These are phyloP conservation scores for Gallinago paraguaiae DNA, from an alignment of 2,113 vertebrate genomes.

Conservation along the genomic window DNA sequence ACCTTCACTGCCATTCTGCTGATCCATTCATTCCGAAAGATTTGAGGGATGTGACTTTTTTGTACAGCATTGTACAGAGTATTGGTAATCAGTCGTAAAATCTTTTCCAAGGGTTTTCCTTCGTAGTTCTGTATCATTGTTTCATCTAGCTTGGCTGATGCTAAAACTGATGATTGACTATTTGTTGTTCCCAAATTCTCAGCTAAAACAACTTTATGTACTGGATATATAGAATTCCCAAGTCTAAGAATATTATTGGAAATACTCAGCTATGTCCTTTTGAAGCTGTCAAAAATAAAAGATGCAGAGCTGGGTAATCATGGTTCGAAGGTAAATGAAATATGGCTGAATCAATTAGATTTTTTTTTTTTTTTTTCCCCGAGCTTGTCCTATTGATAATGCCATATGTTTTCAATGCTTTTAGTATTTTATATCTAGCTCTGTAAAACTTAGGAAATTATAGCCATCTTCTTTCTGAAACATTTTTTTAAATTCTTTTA, in stretches of 20 bases:
- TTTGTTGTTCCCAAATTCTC: not conserved
- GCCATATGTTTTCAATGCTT: not conserved
- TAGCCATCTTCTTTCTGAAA: not conserved
- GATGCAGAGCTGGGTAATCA: not conserved
- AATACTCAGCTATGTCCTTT: not conserved
- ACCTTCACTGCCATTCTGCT: not conserved
- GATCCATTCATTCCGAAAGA: not conserved
- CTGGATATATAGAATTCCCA: not conserved
- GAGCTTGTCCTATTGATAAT: not conserved
- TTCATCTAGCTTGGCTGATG: not conserved
- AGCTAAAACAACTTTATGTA: not conserved
- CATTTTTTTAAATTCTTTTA: not conserved
- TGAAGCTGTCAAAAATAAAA: not conserved
- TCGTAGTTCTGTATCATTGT: not conserved
- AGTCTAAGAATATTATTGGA: not conserved
- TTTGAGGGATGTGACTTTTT: not conserved
- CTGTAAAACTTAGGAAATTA: not conserved
- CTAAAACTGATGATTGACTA: not conserved
- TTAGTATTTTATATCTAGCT: not conserved
- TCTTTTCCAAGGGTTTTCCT: not conserved
- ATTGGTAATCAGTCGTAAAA: not conserved
- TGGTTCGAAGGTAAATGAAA: not conserved
- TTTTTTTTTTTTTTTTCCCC: not conserved
- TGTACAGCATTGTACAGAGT: not conserved
- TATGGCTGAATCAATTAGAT: not conserved